Evolutionary conservation across 2,113 vertebrate species (phyloP), one percentile per base, ranked within the genome.

Genomic region (Cyprinodon brontotheroides): DNA sequence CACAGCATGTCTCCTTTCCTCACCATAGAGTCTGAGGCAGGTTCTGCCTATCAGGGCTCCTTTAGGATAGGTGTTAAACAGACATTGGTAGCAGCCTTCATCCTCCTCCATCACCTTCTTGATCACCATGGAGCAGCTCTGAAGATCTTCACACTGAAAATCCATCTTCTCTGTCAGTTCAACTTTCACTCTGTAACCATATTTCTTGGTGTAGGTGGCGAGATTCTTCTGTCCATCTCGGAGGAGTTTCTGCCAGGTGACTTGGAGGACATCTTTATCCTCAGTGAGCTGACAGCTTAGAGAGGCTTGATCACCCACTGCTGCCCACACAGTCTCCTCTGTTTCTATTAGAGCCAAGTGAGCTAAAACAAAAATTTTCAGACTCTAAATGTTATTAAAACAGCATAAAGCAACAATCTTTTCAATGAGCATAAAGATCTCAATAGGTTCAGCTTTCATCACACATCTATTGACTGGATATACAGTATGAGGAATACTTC

Each of bases 1-100:
- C 41, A 41, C 41, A 41, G 9, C 41, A 41, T 41, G 41, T 41
- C 5, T 41, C 50, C 20, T 53, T 13, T 29, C 17, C 61, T 39
- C 17, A 92, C 88, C 89, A 38, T 74, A 86, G 13, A 87, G 22
- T 40, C 40, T 57, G 36, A 87, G 77, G 67, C 82, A 91, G 39
- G 85, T 72, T 40, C 0, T 53, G 2, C 10, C 70, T 0, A 0
- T 60, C 1, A 87, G 0, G n/a, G 72, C 8, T 0, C 80, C 83
- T 0, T 85, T 72, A 61, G 86, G 78, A 45, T 37, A 77, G 17
- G 74, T 40, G 48, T 76, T 84, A 37, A 91, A 86, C 82, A 90
- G 0, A 41, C 91, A 92, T 3, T 0, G 50, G 53, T 87, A 92
- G 59, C 81, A 90, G 3, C 75, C 74, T 75, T 86, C 75, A 59